Conservation (phyloP, 1,140 invertebrate genomes). For the Papilio dardanus region DNA sequence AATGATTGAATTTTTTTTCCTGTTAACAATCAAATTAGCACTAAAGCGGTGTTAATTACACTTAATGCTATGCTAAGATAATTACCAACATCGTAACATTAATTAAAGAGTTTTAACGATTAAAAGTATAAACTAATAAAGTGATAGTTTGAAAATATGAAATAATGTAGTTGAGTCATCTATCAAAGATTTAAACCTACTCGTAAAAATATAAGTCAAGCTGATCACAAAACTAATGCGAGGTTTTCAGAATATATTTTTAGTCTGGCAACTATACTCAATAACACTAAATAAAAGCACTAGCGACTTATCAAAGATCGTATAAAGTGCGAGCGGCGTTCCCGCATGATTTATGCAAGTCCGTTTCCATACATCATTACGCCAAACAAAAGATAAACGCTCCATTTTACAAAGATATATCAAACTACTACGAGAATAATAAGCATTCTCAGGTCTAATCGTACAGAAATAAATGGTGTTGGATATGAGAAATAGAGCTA, state of each 20-base stretch:
- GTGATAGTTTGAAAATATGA: not conserved
- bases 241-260: not conserved
- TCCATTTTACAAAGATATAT: slow-evolving; percentile 2
- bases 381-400: slow-evolving; percentile 11
- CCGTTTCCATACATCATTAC: not conserved
- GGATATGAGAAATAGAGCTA: not conserved
- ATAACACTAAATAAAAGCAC: not conserved
- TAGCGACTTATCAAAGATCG: slow-evolving; percentile 9
- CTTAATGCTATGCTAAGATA: not conserved
- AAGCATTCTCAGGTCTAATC: not conserved
- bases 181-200: not conserved
- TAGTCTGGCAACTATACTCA: not conserved
- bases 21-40: not conserved
- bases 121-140: not conserved
- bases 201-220: not conserved
- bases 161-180: not conserved
- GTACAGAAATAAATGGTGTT: not conserved
- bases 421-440: not conserved
- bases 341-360: slow-evolving; percentile 6
- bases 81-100: not conserved
- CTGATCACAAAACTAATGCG: not conserved
- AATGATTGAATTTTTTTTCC: not conserved
- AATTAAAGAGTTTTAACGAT: not conserved
- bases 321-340: slow-evolving; percentile 7
- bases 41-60: not conserved